Evolutionary conservation across 2,888 invertebrate species (phyloP), one percentile per base, ranked within the genome.

Genomic region (Netelia inedita): DNA sequence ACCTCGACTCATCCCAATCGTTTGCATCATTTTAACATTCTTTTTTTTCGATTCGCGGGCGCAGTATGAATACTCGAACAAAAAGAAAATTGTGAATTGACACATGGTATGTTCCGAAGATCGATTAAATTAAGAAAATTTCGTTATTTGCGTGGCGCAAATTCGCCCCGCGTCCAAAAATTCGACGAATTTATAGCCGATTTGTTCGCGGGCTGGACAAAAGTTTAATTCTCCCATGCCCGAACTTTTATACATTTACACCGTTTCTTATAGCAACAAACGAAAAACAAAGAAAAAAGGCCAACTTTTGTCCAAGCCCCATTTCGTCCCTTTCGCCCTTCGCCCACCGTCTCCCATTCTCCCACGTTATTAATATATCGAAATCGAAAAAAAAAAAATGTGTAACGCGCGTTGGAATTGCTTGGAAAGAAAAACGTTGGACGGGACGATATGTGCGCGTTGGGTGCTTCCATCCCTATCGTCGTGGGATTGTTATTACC

Each of bases 201-300:
- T n/a, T 61, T 28, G 9, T 57, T 19, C 19, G 11, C 66, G 85
- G 86, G 85, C 74, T 88, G 89, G 89, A 91, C 89, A 90, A 91
- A 90, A 91, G 88, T 92, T 90, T 87, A 72, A 74, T 81, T 79
- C 87, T 84, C 85, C 83, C 87, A 86, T 80, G 86, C 84, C 88
- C 76, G 84, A 86, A 90, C 89, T 92, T 92, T 92, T 92, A 92
- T 92, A 92, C 89, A 91, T 92, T 92, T 92, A 91, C 92, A 92
- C 90, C 74, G 85, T 91, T 91, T 90, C 89, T 85, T 87, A 89
- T 86, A 82, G 73, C 79, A 79, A 87, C 57, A 46, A 59, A n/a
- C 14, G 23, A 59, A 19, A 35, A 68, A 53, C 66, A 66, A 50
- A 72, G n/a, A 46, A 1, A 35, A 78, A 61, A 50, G n/a, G 73